Evolutionary conservation across 2,888 invertebrate species (phyloP), one percentile per base, ranked within the genome.

Genomic region (Reticulitermes lucifugus): DNA sequence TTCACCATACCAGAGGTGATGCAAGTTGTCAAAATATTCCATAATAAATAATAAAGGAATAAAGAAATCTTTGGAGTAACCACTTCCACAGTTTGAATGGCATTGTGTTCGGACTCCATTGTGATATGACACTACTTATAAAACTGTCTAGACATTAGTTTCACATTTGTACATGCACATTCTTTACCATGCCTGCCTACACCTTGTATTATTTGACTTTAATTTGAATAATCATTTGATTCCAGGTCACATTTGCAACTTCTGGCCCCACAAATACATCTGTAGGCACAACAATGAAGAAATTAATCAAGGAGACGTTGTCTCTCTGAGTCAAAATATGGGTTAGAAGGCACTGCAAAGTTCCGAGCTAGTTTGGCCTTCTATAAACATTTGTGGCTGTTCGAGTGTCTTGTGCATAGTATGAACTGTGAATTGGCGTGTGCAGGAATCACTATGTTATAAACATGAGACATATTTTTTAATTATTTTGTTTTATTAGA

Each of bases 261-360:
- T 94, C 96, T 71, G 96, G 96, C 85, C 96, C 96, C 84, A 93
- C 95, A 85, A 94, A 94, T 87, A 94, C 95, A 6, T 96, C 97
- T 2, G 96, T 98, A 89, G 96, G 97, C 80, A 96, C 96, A 89
- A 96, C 98, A 9, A 95, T 98, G 93, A 96, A 97, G 89, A 98
- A 97, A 91, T 93, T 98, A 86, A 95, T 98, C 88, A 95, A 95
- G 89, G 98, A 97, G 91, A 97, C 97, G 29, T 93, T 98, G 88
- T 94, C 95, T 87, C 94, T 95, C 93, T 95, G 95, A 87, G 73
- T 60, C 35, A 2, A 46, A 70, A 73, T n/a, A 7, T 46, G 25
- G 14, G 79, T 65, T n/a, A 10, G 65, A 25, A 65, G 6, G 60
- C 60, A 22, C 22, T 60, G 7, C 60, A 60, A 22, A 60, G 65